phyloP scores from a whole-genome alignment of 2,797 vertebrate genomes.

The Rhinophrynus dorsalis region DNA sequence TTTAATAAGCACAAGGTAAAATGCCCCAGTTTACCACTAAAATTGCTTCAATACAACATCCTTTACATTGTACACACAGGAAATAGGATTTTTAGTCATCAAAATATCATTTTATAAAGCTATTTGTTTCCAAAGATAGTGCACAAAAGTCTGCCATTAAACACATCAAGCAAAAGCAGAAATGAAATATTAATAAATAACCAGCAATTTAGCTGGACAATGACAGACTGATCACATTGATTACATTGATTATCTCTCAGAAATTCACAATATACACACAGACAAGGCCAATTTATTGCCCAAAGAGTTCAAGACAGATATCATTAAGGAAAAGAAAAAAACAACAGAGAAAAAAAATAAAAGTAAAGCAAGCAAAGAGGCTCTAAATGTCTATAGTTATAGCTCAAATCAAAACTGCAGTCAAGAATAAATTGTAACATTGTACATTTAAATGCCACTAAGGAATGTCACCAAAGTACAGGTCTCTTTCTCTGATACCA shows the following conservation, averaged over 20 bases:
- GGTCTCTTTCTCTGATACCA: no score
- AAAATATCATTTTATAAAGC: conserved; percentile 17
- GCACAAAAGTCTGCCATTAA: conserved; percentile 46
- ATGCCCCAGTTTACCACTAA: neutral
- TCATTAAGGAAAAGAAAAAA: conserved; percentile 42
- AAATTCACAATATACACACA: conserved; percentile 67
- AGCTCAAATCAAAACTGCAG: neutral
- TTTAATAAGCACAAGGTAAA: neutral
- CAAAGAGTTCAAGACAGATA: conserved; percentile 66
- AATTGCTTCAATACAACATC: neutral
- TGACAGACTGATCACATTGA: conserved; percentile 65
- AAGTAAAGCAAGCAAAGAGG: conserved; percentile 40
- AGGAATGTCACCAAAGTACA: no score
- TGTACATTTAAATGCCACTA: no score
- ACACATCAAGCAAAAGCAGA: conserved; percentile 52
- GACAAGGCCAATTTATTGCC: conserved; percentile 72
- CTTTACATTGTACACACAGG: neutral
- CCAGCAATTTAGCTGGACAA: conserved; percentile 66
- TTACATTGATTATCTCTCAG: conserved; percentile 75
- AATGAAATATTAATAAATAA: conserved; percentile 67
- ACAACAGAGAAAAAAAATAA: conserved; percentile 26
- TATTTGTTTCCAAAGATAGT: conserved; percentile 26
- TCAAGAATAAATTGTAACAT: no score
- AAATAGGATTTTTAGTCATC: neutral
- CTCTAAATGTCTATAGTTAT: neutral